Evolutionary conservation across 2,113 vertebrate species (phyloP).

Genomic region (Patagioenas fasciata): DNA sequence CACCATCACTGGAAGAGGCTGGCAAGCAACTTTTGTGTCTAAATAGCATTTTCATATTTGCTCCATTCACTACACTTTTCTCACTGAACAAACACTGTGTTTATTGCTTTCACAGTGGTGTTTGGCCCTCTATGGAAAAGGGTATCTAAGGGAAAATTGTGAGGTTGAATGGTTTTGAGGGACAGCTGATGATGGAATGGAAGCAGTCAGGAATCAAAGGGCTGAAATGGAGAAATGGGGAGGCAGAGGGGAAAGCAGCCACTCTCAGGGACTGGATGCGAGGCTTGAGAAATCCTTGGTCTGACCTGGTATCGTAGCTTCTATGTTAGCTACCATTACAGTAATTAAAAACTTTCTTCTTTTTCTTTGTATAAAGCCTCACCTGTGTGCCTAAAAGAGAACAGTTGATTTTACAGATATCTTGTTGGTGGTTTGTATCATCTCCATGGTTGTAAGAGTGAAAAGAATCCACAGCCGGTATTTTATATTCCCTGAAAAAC

Average conservation of each 20-base stretch:
- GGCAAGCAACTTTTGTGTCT: fast-evolving
- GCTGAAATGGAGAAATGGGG: background rate
- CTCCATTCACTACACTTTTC: background rate
- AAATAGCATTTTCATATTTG: background rate
- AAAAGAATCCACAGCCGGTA: background rate
- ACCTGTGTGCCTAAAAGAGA: background rate
- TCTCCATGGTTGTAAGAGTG: background rate
- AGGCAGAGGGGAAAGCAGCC: background rate
- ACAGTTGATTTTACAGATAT: background rate
- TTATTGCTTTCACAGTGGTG: background rate
- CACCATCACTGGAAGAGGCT: background rate
- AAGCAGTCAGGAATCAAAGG: background rate
- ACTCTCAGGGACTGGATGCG: background rate
- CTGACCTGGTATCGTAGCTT: background rate
- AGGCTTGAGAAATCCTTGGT: background rate
- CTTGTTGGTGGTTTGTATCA: background rate
- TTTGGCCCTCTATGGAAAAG: background rate
- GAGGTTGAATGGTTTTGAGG: background rate
- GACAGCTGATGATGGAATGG: background rate
- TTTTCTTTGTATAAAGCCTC: background rate
- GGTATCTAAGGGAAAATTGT: background rate
- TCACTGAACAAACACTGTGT: background rate
- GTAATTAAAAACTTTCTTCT: background rate
- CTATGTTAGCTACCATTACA: background rate
- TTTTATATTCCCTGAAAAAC: background rate